Percentiles rank a stretch among this genome's conserved stretches.
These are phyloP conservation scores for Masnerella sp. DNA, from an alignment of 2,888 invertebrate genomes.

Conservation along the genomic window DNA sequence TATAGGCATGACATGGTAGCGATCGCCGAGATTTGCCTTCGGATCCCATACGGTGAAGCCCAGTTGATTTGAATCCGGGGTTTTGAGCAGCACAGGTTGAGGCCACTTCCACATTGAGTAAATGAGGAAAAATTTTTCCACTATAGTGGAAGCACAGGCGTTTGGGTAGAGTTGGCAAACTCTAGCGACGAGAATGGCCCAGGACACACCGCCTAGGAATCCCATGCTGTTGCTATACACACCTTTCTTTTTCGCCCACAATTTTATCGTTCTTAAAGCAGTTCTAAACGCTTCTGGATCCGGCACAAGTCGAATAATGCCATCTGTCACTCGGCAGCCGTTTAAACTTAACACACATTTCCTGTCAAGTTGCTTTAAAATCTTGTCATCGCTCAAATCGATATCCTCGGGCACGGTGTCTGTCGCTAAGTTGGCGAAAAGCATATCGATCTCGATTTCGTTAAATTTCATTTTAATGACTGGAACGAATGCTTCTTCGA, in stretches of 20 bases:
- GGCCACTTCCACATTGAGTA: constrained; percentile 99
- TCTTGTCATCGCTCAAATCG: constrained; percentile 92
- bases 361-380: constrained; percentile 96
- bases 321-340: constrained; percentile 98
- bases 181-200: constrained; percentile 99
- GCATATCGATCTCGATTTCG: constrained; percentile 98
- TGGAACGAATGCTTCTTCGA: constrained; percentile 98
- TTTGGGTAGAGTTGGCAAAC: constrained; percentile 99
- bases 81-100: constrained; percentile 96
- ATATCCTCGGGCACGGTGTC: constrained; percentile 78
- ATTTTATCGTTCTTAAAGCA: constrained; percentile 95
- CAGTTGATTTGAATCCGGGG: constrained; percentile 91
- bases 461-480: constrained; percentile 99
- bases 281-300: constrained; percentile 96
- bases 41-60: constrained; percentile 99
- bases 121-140: constrained; percentile 99
- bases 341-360: constrained; percentile 98
- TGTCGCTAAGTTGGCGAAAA: constrained; percentile 93
- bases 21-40: constrained; percentile 85
- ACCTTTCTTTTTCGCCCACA: constrained; percentile 99
- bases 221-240: constrained; percentile 99
- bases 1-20: constrained; percentile 99
- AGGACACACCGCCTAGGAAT: constrained; percentile 98
- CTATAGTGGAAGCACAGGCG: constrained; percentile 94
- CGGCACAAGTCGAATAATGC: constrained; percentile 96